Evolutionary conservation across 2,113 vertebrate genomes (phyloP).

Genomic region (Macroglossus sobrinus): DNA sequence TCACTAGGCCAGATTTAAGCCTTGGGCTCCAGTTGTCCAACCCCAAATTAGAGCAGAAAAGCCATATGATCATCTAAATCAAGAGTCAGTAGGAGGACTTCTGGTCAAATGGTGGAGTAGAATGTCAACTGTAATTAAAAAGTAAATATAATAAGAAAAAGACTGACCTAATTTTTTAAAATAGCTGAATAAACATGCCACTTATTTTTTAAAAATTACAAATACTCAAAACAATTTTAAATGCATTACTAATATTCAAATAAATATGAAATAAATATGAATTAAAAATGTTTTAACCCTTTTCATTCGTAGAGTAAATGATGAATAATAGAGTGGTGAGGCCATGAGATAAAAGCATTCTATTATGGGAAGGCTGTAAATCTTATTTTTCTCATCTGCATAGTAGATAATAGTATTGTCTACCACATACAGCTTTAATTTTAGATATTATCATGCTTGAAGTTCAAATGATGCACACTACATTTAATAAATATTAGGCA

Average conservation of each 20-base stretch:
- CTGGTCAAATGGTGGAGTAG: too few species aligned
- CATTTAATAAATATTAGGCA: background rate
- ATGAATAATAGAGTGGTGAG: background rate
- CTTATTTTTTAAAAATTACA: background rate
- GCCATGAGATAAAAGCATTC: background rate
- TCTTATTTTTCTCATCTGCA: background rate
- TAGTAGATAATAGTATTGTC: background rate
- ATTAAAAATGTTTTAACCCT: background rate
- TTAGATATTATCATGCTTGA: background rate
- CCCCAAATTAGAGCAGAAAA: background rate
- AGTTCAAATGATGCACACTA: background rate
- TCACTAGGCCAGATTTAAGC: background rate
- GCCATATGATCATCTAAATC: background rate
- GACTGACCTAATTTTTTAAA: too few species aligned
- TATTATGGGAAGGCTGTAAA: background rate
- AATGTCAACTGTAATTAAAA: too few species aligned
- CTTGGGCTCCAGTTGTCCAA: background rate
- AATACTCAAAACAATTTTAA: background rate
- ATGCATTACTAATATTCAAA: background rate
- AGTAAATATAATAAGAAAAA: too few species aligned
- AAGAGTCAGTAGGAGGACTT: too few species aligned
- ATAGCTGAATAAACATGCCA: background rate
- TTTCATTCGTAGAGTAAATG: background rate
- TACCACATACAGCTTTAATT: background rate
- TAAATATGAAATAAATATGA: background rate